Base-by-base conservation (phyloP, 2,888 invertebrate species). In the Agrochola macilenta region DNA sequence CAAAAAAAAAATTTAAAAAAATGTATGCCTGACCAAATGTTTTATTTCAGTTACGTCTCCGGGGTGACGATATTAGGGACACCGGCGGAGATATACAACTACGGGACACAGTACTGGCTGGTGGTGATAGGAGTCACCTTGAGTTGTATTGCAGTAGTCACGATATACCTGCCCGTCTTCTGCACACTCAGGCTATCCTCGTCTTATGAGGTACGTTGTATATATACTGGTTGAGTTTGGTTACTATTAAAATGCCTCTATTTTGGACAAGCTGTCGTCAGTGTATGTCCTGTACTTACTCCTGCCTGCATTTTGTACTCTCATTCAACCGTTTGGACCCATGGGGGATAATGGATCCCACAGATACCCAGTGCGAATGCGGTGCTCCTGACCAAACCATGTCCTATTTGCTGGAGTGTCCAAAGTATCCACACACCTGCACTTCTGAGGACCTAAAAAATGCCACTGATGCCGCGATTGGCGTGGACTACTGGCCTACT, bases 11-110 rank as follows among this genome's bases (percentile, higher is more conserved):
- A n/a, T n/a, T n/a, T n/a, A n/a, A n/a, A n/a, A n/a, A n/a, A n/a
- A n/a, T n/a, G 14, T 5, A 23, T 30, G 14, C 54, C 17, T 70
- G 4, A 82, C 46, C n/a, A 17, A 30, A 78, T 68, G 73, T 83
- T 80, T 84, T 74, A 43, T 87, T 93, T 74, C 93, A 98, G 98
- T 92, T 99, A 99, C 92, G 98, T 99, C 91, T 99, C 99, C 23
- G 99, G 99, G 72, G 98, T 99, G 70, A 99, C 99, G 72, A 98
- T 99, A 85, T 96, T 99, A 86, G 99, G 99, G 52, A 98, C 98
- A 8, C 98, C 99, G 12, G 98, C 98, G 0, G 99, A 99, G 95
- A 98, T 98, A 92, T 99, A 98, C 95, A 98, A 98, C 94, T 98
- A 98, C 91, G 99, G 99, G 49, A 98, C 98, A 0, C 98, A 98